Base-by-base conservation (phyloP, 2,797 vertebrate genomes). In the Podarcis lilfordi region DNA sequence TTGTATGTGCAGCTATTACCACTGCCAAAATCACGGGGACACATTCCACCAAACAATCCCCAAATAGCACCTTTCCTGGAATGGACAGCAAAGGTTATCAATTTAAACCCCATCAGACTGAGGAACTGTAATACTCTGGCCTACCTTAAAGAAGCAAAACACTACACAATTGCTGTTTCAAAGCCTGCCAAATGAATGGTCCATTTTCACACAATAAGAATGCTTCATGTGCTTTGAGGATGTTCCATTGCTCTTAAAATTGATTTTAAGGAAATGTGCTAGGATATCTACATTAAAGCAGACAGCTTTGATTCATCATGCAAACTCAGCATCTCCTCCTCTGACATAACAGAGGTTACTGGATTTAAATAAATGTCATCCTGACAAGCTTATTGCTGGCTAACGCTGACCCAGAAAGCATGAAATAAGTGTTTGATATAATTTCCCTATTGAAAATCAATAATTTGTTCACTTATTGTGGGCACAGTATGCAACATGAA, bases 361-460 rank as follows among this genome's bases (percentile, higher is more conserved):
- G 23, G 64, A 88, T 90, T 94, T 64, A 89, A 93, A 91, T 86
- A 92, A 89, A 82, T 93, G 40, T 59, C 40, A 85, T 84, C 45
- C 87, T 29, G 89, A 82, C 40, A 84, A 86, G 7, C 2, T 91
- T 93, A 80, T 81, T 86, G 59, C 37, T 93, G 91, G 64, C 35
- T 94, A 91, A 91, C 92, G 90, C 17, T 87, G 84, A 95, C 84
- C 37, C 61, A 93, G 68, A 86, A 91, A 93, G 17, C 80, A 94
- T 87, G 87, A 91, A 94, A 86, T 87, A 94, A 92, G 59, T 90
- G 64, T 93, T 95, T 95, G 91, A 94, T 96, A 94, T 90, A 95
- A 92, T 92, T 15, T 92, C 64, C 8, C 10, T 89, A 80, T 83
- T 95, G 84, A 94, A 95, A 95, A 93, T 91, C 91, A 93, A 90